A percentile compares a stretch with the other conserved stretches of the same genome.
phyloP scores from a whole-genome alignment of 2,797 vertebrate species.

The Apogon hyalosoma region DNA sequence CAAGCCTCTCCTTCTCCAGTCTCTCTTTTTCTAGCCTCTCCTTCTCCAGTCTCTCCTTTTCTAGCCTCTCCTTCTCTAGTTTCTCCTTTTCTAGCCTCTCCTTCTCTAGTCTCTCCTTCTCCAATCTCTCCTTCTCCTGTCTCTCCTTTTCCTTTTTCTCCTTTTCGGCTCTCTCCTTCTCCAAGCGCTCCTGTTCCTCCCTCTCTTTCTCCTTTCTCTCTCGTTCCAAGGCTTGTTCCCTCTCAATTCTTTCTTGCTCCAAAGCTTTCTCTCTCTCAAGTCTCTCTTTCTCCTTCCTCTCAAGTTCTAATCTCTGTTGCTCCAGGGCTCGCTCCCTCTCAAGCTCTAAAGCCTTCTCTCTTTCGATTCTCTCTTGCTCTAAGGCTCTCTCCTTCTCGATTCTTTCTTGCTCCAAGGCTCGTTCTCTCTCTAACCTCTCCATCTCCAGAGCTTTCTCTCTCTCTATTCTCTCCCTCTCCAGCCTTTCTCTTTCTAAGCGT shows the following conservation, averaged over 20 bases:
- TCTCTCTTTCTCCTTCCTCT: conserved; percentile 44
- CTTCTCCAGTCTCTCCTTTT: conserved; percentile 28
- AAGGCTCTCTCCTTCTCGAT: conserved; percentile 43
- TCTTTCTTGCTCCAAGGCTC: conserved; percentile 46
- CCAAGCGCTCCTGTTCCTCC: conserved; percentile 15
- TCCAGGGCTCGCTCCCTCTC: conserved; percentile 42
- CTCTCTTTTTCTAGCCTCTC: conserved; percentile 56
- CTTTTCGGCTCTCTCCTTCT: conserved; percentile 18
- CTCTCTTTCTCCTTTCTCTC: conserved; percentile 56
- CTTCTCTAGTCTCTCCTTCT: conserved; percentile 40
- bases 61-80: conserved; percentile 40
- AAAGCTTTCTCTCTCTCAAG: conserved; percentile 38
- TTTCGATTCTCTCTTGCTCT: conserved; percentile 50
- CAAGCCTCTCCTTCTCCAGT: conserved; percentile 15
- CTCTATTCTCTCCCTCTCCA: conserved; percentile 34
- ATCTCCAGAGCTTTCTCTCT: conserved; percentile 50
- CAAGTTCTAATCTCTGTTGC: conserved; percentile 37
- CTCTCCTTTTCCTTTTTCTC: conserved; percentile 33
- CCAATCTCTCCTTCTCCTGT: conserved; percentile 31
- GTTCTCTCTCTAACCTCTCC: conserved; percentile 57
- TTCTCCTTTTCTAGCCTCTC: conserved; percentile 18
- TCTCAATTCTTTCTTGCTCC: conserved; percentile 43
- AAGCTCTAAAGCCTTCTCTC: conserved; percentile 37
- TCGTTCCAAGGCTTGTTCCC: conserved; percentile 43
- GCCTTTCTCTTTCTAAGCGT: conserved; percentile 28